These are phyloP conservation scores for Callimorpha dominula DNA, from an alignment of 2,888 invertebrate species.

Conservation along the genomic window DNA sequence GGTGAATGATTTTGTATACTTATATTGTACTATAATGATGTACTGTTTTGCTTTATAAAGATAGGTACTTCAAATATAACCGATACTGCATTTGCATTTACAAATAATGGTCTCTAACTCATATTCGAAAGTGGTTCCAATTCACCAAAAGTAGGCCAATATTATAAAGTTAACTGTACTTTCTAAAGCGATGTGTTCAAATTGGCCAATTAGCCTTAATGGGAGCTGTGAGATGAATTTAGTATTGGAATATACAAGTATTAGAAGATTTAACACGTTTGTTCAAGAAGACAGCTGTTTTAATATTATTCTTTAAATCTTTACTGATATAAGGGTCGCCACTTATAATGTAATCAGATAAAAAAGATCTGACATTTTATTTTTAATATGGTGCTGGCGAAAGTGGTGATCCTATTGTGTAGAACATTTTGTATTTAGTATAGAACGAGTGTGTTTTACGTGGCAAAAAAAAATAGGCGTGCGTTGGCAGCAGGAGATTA, in stretches of 20 bases:
- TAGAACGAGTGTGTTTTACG: slow-evolving; percentile 46
- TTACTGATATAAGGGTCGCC: slow-evolving; percentile 46
- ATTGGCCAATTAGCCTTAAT: slow-evolving; percentile 81
- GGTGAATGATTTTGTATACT: background rate
- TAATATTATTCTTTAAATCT: slow-evolving; percentile 44
- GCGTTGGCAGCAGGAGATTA: slow-evolving; percentile 81
- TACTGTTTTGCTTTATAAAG: background rate
- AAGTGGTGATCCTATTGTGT: slow-evolving; percentile 35
- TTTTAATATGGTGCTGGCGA: slow-evolving; percentile 36
- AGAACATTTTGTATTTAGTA: slow-evolving; percentile 26
- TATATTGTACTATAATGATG: background rate
- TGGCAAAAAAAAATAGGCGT: slow-evolving; percentile 54
- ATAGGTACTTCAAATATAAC: no score
- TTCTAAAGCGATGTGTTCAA: slow-evolving; percentile 74
- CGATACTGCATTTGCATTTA: background rate
- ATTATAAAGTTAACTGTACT: slow-evolving; percentile 50
- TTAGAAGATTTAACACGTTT: slow-evolving; percentile 44
- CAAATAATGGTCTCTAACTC: background rate
- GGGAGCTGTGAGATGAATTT: slow-evolving; percentile 83
- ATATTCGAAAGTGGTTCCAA: slow-evolving; percentile 17
- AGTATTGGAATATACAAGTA: slow-evolving; percentile 58
- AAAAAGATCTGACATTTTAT: slow-evolving; percentile 12
- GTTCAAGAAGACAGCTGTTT: slow-evolving; percentile 42
- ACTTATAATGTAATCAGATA: slow-evolving; percentile 12
- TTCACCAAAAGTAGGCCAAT: slow-evolving; percentile 14